Base-by-base conservation (phyloP, 1,140 invertebrate genomes). In the Bombus waltoni region DNA sequence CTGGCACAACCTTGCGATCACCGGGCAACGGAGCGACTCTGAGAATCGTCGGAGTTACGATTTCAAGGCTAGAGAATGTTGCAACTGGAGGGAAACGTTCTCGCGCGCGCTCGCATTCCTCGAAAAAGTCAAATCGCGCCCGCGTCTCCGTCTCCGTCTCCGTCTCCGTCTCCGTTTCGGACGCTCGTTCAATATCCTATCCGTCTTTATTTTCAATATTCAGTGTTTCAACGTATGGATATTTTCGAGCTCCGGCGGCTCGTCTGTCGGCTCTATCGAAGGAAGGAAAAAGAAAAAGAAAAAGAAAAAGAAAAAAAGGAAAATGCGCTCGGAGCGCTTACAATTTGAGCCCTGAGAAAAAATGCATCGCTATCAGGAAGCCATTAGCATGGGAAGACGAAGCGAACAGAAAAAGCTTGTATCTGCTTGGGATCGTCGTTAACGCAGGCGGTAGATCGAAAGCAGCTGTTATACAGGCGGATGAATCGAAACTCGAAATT, bases 1-100 rank as follows among this genome's bases (percentile, higher is more conserved):
- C 87, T 32, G 77, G 83, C 77, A 78, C 81, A 88, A 89, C 88
- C 87, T 89, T 89, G 88, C 88, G 83, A 86, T 89, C 87, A 71
- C 76, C 81, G 22, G 35, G 47, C 47, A 59, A 71, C 62, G 18
- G 68, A 44, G 62, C 13, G 40, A 40, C 65, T 38, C 82, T 40
- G 66, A 35, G 53, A 84, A 79, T 79, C 38, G 77, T 53, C 25
- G 32, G 83, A 77, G 77, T 85, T 80, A 85, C 83, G 83, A 80
- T 85, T 80, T 85, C 77, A 85, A 85, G 68, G 83, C 83, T 85
- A 57, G 32, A 38, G 66, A 78, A 78, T 70, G 77, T 42, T 80
- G 38, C 8, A 47, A 78, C 35, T 42, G 44, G 73, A 13, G 72
- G 44, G n/a, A 57, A 35, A 68, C n/a, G 35, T 13, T 44, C 32